phyloP scores from a whole-genome alignment of 2,888 invertebrate species.

The Drosophila kuntzei region DNA sequence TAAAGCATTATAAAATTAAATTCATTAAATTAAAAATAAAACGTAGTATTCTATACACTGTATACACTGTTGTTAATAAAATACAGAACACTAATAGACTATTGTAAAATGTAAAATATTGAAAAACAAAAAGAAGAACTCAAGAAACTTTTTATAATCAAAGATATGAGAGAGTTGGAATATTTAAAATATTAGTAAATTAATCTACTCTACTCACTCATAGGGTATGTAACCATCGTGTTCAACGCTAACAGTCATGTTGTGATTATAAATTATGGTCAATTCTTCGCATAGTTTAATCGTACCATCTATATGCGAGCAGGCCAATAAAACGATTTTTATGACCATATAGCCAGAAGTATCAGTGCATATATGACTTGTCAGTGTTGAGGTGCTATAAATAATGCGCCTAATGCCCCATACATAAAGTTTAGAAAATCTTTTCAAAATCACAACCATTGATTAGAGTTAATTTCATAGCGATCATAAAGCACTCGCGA shows the following conservation, averaged over 20 bases:
- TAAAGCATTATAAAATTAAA: too few species aligned
- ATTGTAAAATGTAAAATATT: too few species aligned
- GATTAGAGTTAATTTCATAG: conserved; percentile 69
- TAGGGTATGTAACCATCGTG: conserved; percentile 33
- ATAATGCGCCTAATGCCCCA: conserved; percentile 30
- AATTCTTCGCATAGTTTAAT: conserved; percentile 57
- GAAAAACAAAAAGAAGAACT: neutral
- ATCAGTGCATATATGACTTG: conserved; percentile 53
- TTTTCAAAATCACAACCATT: conserved; percentile 67
- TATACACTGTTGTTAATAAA: conserved; percentile 9
- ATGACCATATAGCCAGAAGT: conserved; percentile 54
- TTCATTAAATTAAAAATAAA: conserved; percentile 5
- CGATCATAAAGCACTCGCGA: conserved; percentile 58
- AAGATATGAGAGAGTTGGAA: too few species aligned
- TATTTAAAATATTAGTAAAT: neutral
- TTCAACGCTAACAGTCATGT: neutral
- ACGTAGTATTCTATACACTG: neutral
- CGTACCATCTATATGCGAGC: conserved; percentile 61
- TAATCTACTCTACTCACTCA: neutral
- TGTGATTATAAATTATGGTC: conserved; percentile 64
- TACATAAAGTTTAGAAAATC: conserved; percentile 37
- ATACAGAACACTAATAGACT: neutral
- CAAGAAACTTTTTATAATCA: neutral
- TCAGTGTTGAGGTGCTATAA: conserved; percentile 39
- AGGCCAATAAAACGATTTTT: conserved; percentile 66